phyloP scores from a whole-genome alignment of 2,797 vertebrate species.

The Sebastes flavidus region DNA sequence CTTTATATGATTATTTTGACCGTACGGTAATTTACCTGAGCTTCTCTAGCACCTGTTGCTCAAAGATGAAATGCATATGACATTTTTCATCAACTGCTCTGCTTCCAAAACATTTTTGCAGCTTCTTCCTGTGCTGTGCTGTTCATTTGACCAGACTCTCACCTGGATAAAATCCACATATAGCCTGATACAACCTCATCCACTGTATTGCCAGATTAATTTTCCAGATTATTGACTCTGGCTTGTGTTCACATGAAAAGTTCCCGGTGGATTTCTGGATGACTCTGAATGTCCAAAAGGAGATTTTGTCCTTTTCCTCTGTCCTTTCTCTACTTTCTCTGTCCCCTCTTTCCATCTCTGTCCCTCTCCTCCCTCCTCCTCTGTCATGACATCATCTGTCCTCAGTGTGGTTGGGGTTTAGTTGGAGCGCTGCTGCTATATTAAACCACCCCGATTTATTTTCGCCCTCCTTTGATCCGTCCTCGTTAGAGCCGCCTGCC shows the following conservation, averaged over 20 bases:
- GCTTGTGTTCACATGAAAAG: not conserved
- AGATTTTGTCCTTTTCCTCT: not conserved
- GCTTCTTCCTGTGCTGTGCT: not conserved
- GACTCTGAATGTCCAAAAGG: not conserved
- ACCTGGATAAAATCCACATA: not conserved
- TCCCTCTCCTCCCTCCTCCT: slow-evolving; percentile 23
- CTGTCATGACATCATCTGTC: slow-evolving; percentile 71
- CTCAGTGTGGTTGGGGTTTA: slow-evolving; percentile 71
- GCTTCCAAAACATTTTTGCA: not conserved
- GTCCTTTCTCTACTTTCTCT: not conserved
- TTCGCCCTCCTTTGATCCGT: slow-evolving; percentile 67
- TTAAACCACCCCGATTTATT: slow-evolving; percentile 73
- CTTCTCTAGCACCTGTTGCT: not conserved
- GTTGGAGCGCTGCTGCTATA: slow-evolving; percentile 65
- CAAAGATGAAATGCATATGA: accelerated
- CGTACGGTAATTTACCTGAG: not conserved
- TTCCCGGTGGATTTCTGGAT: not conserved
- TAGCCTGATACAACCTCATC: not conserved
- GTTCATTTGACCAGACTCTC: too few species aligned
- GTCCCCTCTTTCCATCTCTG: slow-evolving; percentile 20
- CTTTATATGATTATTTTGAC: too few species aligned
- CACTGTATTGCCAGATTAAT: not conserved
- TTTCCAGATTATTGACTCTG: not conserved
- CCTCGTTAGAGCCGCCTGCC: slow-evolving; percentile 55
- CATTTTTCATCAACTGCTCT: not conserved